Percentiles rank a stretch among this genome's conserved stretches.
phyloP scores from a whole-genome alignment of 2,888 invertebrate species.

The Drosophila mayaguana region DNA sequence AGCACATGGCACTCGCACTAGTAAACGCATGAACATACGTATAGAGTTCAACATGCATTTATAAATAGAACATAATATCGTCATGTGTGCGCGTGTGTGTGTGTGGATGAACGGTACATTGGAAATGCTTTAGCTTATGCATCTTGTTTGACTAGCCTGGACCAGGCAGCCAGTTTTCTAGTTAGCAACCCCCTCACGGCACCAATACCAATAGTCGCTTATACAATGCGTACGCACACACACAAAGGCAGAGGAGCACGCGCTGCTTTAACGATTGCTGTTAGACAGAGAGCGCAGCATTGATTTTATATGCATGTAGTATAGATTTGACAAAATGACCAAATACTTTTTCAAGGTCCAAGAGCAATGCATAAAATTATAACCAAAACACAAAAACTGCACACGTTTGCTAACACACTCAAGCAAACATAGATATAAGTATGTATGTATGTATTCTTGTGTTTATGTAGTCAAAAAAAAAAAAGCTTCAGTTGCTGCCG shows the following conservation, averaged over 20 bases:
- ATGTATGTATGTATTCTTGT: slow-evolving; percentile 2
- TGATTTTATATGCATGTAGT: slow-evolving; percentile 67
- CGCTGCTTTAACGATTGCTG: slow-evolving; percentile 10
- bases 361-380: slow-evolving; percentile 32
- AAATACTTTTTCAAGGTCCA: slow-evolving; percentile 64
- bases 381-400: slow-evolving; percentile 28
- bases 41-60: slow-evolving; percentile 32
- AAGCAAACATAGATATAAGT: neutral
- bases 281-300: slow-evolving; percentile 57
- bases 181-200: slow-evolving; percentile 45
- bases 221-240: slow-evolving; percentile 27
- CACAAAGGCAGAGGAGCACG: neutral
- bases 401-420: slow-evolving; percentile 1
- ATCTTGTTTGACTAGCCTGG: slow-evolving; percentile 34
- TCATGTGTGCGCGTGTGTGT: neutral
- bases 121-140: neutral
- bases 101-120: slow-evolving; percentile 5
- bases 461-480: slow-evolving; percentile 10
- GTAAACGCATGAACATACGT: neutral
- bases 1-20: neutral
- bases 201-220: slow-evolving; percentile 22
- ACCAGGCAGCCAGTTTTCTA: slow-evolving; percentile 29
- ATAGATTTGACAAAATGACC: slow-evolving; percentile 37
- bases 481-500: slow-evolving; percentile 14
- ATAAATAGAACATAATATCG: slow-evolving; percentile 36